Percentiles rank a stretch among this genome's conserved stretches.
Evolutionary conservation across 1,140 invertebrate genomes (phyloP).

Genomic region (Galleria mellonella): DNA sequence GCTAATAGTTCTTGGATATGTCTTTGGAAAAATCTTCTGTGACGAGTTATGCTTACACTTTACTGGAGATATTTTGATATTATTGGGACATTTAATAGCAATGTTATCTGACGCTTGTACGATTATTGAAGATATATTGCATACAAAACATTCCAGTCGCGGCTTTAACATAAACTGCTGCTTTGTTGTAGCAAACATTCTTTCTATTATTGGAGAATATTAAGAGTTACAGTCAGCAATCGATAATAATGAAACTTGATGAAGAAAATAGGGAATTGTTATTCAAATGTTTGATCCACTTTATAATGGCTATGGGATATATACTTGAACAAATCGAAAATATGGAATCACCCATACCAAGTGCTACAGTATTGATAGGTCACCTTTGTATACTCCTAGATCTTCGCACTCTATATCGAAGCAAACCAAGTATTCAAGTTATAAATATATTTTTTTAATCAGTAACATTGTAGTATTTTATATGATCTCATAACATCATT

Average conservation of each 20-base stretch:
- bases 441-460: conserved; percentile 40
- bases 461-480: conserved; percentile 38
- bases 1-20: conserved; percentile 22
- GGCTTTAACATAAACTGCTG: conserved; percentile 21
- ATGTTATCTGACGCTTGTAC: conserved; percentile 20
- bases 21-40: conserved; percentile 16
- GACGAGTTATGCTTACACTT: conserved; percentile 7
- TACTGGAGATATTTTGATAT: conserved; percentile 20
- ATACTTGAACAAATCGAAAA: conserved; percentile 40
- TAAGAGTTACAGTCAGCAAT: conserved; percentile 21
- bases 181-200: conserved; percentile 28
- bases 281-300: conserved; percentile 34
- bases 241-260: conserved; percentile 9
- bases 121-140: conserved; percentile 15
- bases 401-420: conserved; percentile 27
- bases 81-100: conserved; percentile 24
- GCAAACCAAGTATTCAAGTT: conserved; percentile 29
- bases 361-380: conserved; percentile 44
- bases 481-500: conserved; percentile 32
- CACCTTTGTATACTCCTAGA: conserved; percentile 45
- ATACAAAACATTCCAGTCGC: conserved; percentile 10
- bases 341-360: conserved; percentile 34
- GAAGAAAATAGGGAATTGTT: not conserved
- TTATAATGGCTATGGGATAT: conserved; percentile 51
- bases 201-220: conserved; percentile 34